Conservation (phyloP, 2,113 vertebrate genomes). For the Nestor notabilis region DNA sequence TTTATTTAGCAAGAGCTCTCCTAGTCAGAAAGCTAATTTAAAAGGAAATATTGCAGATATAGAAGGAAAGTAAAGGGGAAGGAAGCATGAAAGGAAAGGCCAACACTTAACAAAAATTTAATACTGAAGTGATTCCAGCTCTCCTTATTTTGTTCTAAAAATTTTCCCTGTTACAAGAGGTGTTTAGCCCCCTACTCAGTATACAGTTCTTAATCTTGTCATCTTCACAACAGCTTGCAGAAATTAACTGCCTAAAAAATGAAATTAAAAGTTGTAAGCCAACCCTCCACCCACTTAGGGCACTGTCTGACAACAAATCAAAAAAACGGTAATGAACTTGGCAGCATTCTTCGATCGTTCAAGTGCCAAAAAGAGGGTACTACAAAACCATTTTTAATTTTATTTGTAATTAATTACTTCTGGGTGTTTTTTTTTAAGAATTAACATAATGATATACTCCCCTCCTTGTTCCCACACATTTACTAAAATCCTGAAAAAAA, state of each 20-base stretch:
- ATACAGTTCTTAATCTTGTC: background rate
- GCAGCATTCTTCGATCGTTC: background rate
- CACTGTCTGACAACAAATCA: background rate
- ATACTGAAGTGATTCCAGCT: background rate
- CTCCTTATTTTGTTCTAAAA: background rate
- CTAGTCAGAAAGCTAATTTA: background rate
- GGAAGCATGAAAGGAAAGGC: background rate
- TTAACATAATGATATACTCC: background rate
- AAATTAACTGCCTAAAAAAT: background rate
- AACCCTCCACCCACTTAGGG: background rate
- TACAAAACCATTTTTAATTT: background rate
- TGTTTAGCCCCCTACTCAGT: background rate
- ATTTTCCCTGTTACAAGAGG: background rate
- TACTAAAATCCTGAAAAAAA: background rate
- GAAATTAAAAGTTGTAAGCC: background rate
- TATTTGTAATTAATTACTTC: background rate
- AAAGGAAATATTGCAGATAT: background rate
- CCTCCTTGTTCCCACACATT: background rate
- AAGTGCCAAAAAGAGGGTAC: background rate
- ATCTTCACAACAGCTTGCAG: background rate
- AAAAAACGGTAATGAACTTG: background rate
- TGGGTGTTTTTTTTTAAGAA: background rate
- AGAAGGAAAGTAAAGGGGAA: background rate
- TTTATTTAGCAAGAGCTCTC: background rate
- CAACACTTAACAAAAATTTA: background rate